Base-by-base conservation (phyloP, 2,113 vertebrate genomes). In the Ceyx melanurus region DNA sequence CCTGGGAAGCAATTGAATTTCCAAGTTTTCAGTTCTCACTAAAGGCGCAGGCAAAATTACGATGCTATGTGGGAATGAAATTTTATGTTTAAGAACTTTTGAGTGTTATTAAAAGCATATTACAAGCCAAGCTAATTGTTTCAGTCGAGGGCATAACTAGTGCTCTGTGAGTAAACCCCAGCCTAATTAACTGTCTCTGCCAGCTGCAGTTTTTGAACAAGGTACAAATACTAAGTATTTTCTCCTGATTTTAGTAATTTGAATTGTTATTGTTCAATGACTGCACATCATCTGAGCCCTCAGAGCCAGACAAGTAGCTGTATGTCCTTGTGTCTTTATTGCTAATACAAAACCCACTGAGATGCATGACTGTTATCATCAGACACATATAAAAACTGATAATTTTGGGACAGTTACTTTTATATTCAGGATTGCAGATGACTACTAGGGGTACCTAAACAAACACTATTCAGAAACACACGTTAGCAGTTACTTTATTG, bases 211-310 rank as follows among this genome's bases (percentile, higher is more conserved):
- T 87, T 82, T 79, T 71, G 43, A 94, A 72, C 66, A 79, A 67
- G 66, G 43, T 79, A 56, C 54, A 77, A 89, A 86, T 46, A 70
- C 28, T 83, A 15, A 26, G 13, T 74, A 66, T 81, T 54, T 74
- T 91, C 56, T 72, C 31, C 35, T 95, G 73, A 93, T 94, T 93
- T 88, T 60, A 79, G 93, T 85, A 21, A 79, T 94, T 88, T 91
- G 19, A 19, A 77, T 64, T 73, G 74, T 54, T 35, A 37, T n/a
- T 92, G 5, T 68, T 86, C 65, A 57, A 42, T 57, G 40, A 51
- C 25, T 46, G 51, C 54, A 79, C 73, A 87, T 54, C 48, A 82
- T 31, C 45, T 2, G 12, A 80, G 31, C 53, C 78, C 77, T 31
- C 18, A 62, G 85, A 93, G 66, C 4, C 18, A 81, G 22, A 60